A percentile compares a stretch with the other conserved stretches of the same genome.
phyloP scores from a whole-genome alignment of 2,797 vertebrate genomes.

The Ctenopoma multispine region DNA sequence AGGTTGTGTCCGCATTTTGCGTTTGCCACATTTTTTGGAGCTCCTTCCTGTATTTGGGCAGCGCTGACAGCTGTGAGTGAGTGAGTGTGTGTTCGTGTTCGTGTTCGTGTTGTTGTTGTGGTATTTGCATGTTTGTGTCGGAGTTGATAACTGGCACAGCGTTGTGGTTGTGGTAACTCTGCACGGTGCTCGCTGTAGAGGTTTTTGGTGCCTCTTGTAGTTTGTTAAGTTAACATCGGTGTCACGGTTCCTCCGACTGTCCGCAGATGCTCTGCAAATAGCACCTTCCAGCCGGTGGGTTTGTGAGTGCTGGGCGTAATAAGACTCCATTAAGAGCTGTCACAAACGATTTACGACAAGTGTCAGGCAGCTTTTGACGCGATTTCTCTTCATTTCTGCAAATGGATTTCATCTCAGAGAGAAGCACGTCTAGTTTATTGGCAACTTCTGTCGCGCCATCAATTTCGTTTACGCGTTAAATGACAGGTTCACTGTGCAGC shows the following conservation, averaged over 20 bases:
- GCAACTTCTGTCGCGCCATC: constrained; percentile 71
- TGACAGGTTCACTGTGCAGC: constrained; percentile 55
- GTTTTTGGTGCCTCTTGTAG: constrained; percentile 16
- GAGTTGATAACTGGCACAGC: constrained; percentile 44
- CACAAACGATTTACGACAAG: constrained; percentile 70
- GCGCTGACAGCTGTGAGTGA: constrained; percentile 47
- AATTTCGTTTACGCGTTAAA: constrained; percentile 46
- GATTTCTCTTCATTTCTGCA: constrained; percentile 66
- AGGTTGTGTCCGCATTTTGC: constrained; percentile 53
- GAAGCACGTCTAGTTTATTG: constrained; percentile 48
- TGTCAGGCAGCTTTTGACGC: constrained; percentile 64
- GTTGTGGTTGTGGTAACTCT: constrained; percentile 44
- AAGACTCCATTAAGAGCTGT: constrained; percentile 70
- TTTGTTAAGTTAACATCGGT: constrained; percentile 46
- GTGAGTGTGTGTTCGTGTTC: no score
- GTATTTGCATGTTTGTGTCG: constrained; percentile 7
- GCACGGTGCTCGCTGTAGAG: constrained; percentile 17
- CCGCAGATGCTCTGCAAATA: constrained; percentile 10
- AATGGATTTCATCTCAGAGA: constrained; percentile 51
- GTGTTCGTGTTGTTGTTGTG: background rate
- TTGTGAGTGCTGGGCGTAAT: constrained; percentile 60
- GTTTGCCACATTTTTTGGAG: constrained; percentile 26
- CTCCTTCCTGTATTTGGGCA: constrained; percentile 36
- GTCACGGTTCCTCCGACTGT: background rate
- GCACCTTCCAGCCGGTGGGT: constrained; percentile 14